Evolutionary conservation across 2,888 invertebrate species (phyloP).

Genomic region (Acrocyrtus sp.): DNA sequence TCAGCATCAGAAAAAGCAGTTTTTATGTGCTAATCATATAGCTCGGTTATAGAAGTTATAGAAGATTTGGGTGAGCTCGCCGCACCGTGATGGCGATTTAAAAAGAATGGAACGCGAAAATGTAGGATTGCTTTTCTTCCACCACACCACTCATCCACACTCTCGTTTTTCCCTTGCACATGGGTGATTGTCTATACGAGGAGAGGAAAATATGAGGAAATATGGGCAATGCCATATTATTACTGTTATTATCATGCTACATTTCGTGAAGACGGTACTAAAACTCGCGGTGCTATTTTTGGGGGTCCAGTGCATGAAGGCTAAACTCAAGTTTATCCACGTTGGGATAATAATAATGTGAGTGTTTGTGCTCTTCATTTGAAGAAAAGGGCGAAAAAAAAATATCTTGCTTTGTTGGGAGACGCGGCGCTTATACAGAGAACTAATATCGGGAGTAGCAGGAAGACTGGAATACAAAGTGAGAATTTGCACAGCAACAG

Average conservation of each 20-base stretch:
- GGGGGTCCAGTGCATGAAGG: not conserved
- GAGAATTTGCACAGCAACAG: not conserved
- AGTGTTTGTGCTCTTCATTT: not conserved
- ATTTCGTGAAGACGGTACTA: not conserved
- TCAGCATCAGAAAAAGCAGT: no score
- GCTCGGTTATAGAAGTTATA: no score
- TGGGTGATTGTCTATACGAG: no score
- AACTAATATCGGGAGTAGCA: not conserved
- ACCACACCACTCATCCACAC: no score
- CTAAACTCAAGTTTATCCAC: not conserved
- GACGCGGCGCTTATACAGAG: not conserved
- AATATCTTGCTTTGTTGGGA: not conserved
- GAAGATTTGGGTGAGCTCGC: no score
- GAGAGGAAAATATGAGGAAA: no score
- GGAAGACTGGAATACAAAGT: constrained; percentile 30
- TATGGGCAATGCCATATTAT: not conserved
- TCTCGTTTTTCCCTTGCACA: no score
- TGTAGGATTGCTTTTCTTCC: no score
- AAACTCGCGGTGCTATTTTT: not conserved
- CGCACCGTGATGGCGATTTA: no score
- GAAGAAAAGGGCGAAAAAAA: no score
- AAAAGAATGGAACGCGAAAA: no score
- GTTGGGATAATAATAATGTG: not conserved
- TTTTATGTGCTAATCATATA: no score
- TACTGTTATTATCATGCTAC: not conserved